Evolutionary conservation across 2,113 vertebrate genomes (phyloP), one percentile per base, ranked within the genome.

Genomic region (Ameiurus melas): DNA sequence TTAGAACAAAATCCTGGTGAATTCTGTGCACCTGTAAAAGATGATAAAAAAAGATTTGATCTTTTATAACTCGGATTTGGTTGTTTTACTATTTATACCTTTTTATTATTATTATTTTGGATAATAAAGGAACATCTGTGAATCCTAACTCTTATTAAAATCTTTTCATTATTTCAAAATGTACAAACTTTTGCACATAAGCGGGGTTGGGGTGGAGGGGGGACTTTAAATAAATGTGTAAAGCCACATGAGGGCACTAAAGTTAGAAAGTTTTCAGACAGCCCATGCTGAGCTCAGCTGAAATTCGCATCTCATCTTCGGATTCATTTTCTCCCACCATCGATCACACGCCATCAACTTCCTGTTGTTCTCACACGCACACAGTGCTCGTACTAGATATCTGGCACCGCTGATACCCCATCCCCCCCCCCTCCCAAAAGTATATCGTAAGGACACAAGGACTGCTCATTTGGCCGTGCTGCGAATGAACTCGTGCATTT

Each of bases 221-320:
- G 5, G 0, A 2, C 19, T 14, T 85, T 57, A 82, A 86, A 25
- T 47, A 27, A 85, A 66, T 20, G 78, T 33, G 58, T 81, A 27
- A 20, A 77, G 47, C 91, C 94, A 92, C 86, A 33, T 73, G 93
- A 89, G 93, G 93, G 91, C 91, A 93, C 91, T 89, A 93, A 70
- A 91, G 55, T 87, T 25, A 27, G 70, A 58, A 60, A 8, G 57
- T 36, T 55, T 17, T 81, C 51, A 70, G 33, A 19, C 20, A 19
- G 47, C 16, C 71, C 25, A 47, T 53, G 58, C 58, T 79, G 58
- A 86, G n/a, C 39, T 39, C 64, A 58, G 62, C 64, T 58, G 51
- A 87, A 82, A 70, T 25, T 39, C 9, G 4, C 27, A 1, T 55
- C 75, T 86, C 60, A 25, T 64, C 85, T 5, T 0, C 17, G 8